These are phyloP conservation scores for Mastomys coucha DNA, from an alignment of 2,113 vertebrate species.

Conservation along the genomic window DNA sequence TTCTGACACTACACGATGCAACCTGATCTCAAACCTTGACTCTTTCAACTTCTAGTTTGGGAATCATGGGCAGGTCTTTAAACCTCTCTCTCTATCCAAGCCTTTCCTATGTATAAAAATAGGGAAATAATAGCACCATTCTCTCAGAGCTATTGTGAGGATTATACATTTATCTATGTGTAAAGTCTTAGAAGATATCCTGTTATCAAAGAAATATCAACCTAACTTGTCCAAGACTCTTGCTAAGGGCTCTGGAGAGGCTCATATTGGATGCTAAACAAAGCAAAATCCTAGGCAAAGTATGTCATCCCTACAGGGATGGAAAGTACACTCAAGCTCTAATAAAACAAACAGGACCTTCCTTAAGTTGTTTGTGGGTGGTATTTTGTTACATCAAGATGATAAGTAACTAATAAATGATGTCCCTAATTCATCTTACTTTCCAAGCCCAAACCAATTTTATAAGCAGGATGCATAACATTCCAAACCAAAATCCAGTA, in stretches of 20 bases:
- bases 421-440: background rate
- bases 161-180: background rate
- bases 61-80: background rate
- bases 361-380: background rate
- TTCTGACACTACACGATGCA: too few relatives aligned
- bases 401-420: background rate
- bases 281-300: background rate
- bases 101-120: background rate
- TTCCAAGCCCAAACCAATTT: conserved; percentile 29
- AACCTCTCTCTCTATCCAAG: background rate
- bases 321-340: too few relatives aligned
- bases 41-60: background rate
- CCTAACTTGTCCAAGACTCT: background rate
- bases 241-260: background rate
- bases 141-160: background rate
- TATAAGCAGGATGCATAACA: background rate
- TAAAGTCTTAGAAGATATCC: background rate
- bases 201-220: background rate
- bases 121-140: background rate
- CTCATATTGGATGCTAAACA: background rate
- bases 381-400: background rate
- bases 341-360: too few relatives aligned
- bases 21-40: background rate
- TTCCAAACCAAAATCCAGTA: background rate
- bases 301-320: background rate